A percentile compares a stretch with the other conserved stretches of the same genome.
phyloP scores from a whole-genome alignment of 1,140 invertebrate species.

The Mya arenaria region DNA sequence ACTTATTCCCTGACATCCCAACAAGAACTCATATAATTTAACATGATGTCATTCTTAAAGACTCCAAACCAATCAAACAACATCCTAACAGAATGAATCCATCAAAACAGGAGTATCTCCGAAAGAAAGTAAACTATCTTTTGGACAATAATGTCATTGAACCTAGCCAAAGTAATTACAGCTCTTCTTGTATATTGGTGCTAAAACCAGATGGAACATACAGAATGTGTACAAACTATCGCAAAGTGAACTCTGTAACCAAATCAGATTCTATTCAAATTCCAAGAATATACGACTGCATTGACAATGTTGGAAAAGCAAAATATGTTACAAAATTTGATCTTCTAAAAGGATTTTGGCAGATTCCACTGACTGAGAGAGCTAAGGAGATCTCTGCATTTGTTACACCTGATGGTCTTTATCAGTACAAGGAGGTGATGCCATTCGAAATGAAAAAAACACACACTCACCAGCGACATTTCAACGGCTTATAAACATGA shows the following conservation, averaged over 20 bases:
- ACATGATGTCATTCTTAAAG: conserved; percentile 49
- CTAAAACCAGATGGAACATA: conserved; percentile 53
- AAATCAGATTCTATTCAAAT: conserved; percentile 53
- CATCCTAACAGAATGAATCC: conserved; percentile 58
- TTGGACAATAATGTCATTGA: conserved; percentile 58
- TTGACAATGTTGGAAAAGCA: conserved; percentile 57
- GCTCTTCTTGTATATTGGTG: conserved; percentile 60
- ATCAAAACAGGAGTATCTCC: conserved; percentile 79
- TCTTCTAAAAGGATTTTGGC: conserved; percentile 46
- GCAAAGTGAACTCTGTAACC: conserved; percentile 52
- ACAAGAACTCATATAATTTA: not conserved
- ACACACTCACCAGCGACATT: conserved; percentile 80
- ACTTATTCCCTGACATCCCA: conserved; percentile 29
- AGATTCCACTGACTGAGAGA: conserved; percentile 50
- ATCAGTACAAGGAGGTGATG: conserved; percentile 79
- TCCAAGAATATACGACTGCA: conserved; percentile 53
- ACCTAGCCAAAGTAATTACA: conserved; percentile 59
- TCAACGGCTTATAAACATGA: conserved; percentile 81
- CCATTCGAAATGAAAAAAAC: conserved; percentile 82
- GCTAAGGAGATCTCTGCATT: conserved; percentile 57
- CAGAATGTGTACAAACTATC: conserved; percentile 54
- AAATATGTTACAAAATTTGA: conserved; percentile 58
- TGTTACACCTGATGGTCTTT: conserved; percentile 70
- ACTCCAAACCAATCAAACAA: conserved; percentile 51
- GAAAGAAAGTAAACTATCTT: conserved; percentile 72